A percentile compares a stretch with the other conserved stretches of the same genome.
Conservation (phyloP, 1,140 invertebrate genomes). For the Apis cerana region DNA sequence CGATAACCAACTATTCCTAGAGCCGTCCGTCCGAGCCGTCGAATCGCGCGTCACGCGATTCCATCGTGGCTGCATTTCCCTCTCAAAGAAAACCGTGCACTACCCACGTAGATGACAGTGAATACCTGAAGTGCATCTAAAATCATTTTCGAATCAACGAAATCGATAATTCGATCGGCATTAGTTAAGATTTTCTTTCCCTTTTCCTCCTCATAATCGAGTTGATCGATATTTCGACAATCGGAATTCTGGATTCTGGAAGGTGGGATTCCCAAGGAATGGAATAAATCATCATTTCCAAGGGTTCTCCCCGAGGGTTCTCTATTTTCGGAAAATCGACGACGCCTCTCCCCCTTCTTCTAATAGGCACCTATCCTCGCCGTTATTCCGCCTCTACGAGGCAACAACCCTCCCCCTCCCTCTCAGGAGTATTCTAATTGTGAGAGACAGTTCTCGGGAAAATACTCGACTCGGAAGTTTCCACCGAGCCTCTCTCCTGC, state of each 20-base stretch:
- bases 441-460: slow-evolving; percentile 78
- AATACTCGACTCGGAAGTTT: slow-evolving; percentile 77
- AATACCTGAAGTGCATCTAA: too few species aligned
- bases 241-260: slow-evolving; percentile 14
- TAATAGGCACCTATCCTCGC: slow-evolving; percentile 64
- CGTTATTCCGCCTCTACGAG: slow-evolving; percentile 61
- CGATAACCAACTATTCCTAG: slow-evolving; percentile 71
- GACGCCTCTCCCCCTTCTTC: slow-evolving; percentile 37
- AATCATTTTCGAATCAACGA: too few species aligned
- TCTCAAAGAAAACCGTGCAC: slow-evolving; percentile 19
- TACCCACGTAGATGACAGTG: too few species aligned
- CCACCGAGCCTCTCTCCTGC: slow-evolving; percentile 63
- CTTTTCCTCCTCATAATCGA: too few species aligned
- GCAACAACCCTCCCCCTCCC: slow-evolving; percentile 65
- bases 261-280: slow-evolving; percentile 17
- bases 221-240: neutral
- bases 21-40: slow-evolving; percentile 66
- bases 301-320: neutral
- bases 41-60: slow-evolving; percentile 73
- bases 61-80: slow-evolving; percentile 60
- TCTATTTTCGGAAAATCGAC: slow-evolving; percentile 57
- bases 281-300: slow-evolving; percentile 46
- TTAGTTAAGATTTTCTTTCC: too few species aligned
- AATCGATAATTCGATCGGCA: too few species aligned
- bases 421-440: slow-evolving; percentile 79